Conservation (phyloP, 2,797 vertebrate species). For the Pseudopleuronectes americanus region DNA sequence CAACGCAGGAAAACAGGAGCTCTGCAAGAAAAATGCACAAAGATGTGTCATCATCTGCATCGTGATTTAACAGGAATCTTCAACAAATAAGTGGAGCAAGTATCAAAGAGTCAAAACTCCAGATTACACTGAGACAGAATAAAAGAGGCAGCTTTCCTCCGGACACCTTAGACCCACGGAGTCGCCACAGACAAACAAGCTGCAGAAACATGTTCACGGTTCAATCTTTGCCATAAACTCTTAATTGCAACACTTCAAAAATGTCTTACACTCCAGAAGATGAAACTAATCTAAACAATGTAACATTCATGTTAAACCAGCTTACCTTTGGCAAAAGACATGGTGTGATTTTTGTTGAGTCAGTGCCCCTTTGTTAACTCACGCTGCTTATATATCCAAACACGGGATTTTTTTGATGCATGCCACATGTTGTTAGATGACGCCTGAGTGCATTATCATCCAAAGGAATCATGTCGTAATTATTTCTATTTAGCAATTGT, state of each 20-base stretch:
- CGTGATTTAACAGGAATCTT: neutral
- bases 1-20: constrained; percentile 46
- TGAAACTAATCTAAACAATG: neutral
- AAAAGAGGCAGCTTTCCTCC: neutral
- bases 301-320: neutral
- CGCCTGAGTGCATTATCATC: constrained; percentile 15
- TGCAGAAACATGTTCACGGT: neutral
- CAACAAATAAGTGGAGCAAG: neutral
- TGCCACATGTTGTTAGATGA: constrained; percentile 18
- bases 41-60: constrained; percentile 20
- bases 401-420: constrained; percentile 20
- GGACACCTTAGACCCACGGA: too few species aligned
- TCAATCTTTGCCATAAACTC: neutral
- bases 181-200: too few species aligned
- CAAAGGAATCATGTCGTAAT: constrained; percentile 13
- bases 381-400: constrained; percentile 48
- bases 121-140: neutral
- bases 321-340: constrained; percentile 67
- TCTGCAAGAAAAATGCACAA: constrained; percentile 46
- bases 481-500: constrained; percentile 28
- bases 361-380: constrained; percentile 1
- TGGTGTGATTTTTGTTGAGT: constrained; percentile 29
- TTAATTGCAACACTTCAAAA: neutral
- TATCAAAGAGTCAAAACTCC: neutral
- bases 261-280: too few species aligned